A percentile compares a stretch with the other conserved stretches of the same genome.
Conservation (phyloP, 2,113 vertebrate species). For the Campylomormyrus numenius region DNA sequence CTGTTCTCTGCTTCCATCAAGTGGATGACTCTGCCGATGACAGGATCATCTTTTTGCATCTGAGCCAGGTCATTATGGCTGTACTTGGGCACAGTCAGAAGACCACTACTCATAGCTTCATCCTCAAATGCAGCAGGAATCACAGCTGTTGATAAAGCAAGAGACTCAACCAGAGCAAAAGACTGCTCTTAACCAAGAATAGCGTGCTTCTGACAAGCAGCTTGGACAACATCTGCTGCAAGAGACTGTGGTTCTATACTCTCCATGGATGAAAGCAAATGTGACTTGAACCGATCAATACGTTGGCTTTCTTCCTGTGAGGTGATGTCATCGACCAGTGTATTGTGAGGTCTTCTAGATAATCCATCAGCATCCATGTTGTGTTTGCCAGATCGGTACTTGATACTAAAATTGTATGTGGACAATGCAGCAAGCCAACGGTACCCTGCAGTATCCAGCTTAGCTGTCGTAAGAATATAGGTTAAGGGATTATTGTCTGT, state of each 20-base stretch:
- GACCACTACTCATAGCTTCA: neutral
- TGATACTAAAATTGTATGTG: slow-evolving; percentile 4
- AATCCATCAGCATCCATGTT: slow-evolving; percentile 21
- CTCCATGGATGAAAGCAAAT: neutral
- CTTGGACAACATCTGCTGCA: neutral
- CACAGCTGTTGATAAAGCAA: neutral
- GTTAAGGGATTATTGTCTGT: slow-evolving; percentile 23
- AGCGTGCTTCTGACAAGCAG: neutral
- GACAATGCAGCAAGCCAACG: slow-evolving; percentile 21
- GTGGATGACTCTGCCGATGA: neutral
- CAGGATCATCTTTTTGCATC: neutral
- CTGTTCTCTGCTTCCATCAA: neutral
- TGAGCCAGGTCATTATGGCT: neutral
- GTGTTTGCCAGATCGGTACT: neutral
- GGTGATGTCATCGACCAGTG: neutral
- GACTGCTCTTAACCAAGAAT: neutral
- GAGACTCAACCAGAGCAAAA: neutral
- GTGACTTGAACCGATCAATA: neutral
- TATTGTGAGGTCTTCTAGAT: neutral
- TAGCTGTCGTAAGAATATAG: slow-evolving; percentile 14
- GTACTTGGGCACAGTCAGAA: neutral
- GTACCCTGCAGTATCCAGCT: slow-evolving; percentile 10
- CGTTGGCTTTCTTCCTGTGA: neutral
- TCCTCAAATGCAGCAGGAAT: neutral
- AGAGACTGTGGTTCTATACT: neutral